A percentile compares a stretch with the other conserved stretches of the same genome.
phyloP scores from a whole-genome alignment of 1,140 invertebrate genomes.

The Platorchestia sp. region DNA sequence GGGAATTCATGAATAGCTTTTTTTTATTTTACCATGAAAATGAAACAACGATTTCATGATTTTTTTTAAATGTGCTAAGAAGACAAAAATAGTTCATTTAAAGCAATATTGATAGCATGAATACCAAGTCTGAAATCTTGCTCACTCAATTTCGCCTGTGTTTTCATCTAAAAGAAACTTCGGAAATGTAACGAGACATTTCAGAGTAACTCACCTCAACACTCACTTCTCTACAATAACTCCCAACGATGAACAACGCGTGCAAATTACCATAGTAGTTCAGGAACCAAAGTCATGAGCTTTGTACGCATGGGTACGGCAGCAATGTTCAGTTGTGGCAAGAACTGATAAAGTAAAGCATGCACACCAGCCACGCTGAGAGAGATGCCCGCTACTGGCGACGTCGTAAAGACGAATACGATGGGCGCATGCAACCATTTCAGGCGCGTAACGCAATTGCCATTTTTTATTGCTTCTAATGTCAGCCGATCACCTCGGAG shows the following conservation, averaged over 20 bases:
- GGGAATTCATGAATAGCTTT: too few relatives aligned
- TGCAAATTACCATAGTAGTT: background rate
- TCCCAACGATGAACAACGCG: background rate
- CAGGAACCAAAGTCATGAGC: background rate
- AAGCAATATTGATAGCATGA: too few relatives aligned
- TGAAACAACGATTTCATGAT: too few relatives aligned
- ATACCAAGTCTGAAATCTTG: too few relatives aligned
- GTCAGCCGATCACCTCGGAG: background rate
- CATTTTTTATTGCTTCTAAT: conserved; percentile 7
- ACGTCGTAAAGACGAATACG: conserved; percentile 13
- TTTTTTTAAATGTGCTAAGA: too few relatives aligned
- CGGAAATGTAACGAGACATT: too few relatives aligned
- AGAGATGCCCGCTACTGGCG: background rate
- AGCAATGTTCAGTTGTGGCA: background rate
- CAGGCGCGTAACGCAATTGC: background rate
- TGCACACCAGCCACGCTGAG: background rate
- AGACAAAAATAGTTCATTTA: too few relatives aligned
- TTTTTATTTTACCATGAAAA: too few relatives aligned
- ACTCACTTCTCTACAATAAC: too few relatives aligned
- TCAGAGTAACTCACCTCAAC: too few relatives aligned
- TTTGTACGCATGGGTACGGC: background rate
- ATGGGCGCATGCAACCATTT: conserved; percentile 13
- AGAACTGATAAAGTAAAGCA: background rate
- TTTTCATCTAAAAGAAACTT: too few relatives aligned
- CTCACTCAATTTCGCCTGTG: too few relatives aligned